Base-by-base conservation (phyloP, 2,113 vertebrate genomes). In the Triplophysa siluroides region DNA sequence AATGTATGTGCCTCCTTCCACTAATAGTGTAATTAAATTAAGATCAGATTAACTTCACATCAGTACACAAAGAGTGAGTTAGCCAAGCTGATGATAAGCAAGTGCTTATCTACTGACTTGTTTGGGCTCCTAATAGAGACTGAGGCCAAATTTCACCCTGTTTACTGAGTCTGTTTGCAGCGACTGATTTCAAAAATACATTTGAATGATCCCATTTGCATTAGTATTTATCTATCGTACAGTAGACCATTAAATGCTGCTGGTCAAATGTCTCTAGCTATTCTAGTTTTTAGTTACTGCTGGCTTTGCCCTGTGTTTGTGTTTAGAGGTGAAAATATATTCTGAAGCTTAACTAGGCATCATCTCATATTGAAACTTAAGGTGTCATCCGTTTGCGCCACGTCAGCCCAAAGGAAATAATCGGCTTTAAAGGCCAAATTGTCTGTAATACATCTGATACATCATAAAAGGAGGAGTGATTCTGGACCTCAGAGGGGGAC, bases 21-120 rank as follows among this genome's bases (percentile, higher is more conserved):
- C 90, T 88, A 90, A 88, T 89, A 82, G 79, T 81, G 89, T 92
- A 91, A 93, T 94, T 93, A 90, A 93, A 94, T 93, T 93, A 93
- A 92, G 92, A 91, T 93, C 93, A 92, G 90, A 92, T 93, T 93
- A 93, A 91, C 91, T 91, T 87, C 90, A 90, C 89, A 88, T 90
- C 90, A 87, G 88, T 82, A 89, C 89, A 90, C 91, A 88, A 87
- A 89, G 87, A 86, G 79, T 62, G 83, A 91, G 90, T 91, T 91
- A 89, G 85, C 56, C 65, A 68, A 83, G 66, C 78, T 61, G 38
- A 77, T 61, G 83, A 85, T 85, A 87, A 81, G 82, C 67, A 45
- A 18, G 58, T 41, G 83, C 86, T 91, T 89, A 91, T 91, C 90
- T 84, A 71, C 58, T 81, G 85, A 85, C 87, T 87, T 21, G 47